phyloP scores from a whole-genome alignment of 1,140 invertebrate species.

The Microplitis demolitor region DNA sequence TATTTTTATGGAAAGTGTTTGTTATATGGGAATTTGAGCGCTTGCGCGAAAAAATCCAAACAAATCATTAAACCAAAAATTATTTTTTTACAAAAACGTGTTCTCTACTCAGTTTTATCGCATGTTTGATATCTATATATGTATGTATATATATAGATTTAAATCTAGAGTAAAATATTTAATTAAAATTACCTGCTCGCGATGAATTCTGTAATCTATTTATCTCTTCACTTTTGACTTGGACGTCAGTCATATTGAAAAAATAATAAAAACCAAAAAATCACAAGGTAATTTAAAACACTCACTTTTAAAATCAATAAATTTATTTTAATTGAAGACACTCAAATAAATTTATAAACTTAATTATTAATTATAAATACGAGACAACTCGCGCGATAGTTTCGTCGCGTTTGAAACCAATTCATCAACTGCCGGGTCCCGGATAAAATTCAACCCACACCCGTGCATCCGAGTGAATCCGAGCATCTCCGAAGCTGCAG shows the following conservation, averaged over 20 bases:
- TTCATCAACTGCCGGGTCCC: conserved; percentile 46
- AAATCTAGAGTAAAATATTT: no score
- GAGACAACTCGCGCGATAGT: conserved; percentile 37
- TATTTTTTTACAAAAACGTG: no score
- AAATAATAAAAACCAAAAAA: background rate
- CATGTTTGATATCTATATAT: no score
- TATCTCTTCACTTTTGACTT: conserved; percentile 46
- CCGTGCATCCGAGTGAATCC: conserved; percentile 27
- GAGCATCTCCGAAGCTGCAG: conserved; percentile 34
- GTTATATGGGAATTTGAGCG: no score
- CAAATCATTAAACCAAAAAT: no score
- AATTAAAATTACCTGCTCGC: conserved; percentile 46
- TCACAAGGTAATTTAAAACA: background rate
- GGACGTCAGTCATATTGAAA: conserved; percentile 61
- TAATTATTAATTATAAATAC: background rate
- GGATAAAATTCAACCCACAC: conserved; percentile 26
- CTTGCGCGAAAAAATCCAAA: no score
- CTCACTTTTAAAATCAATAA: background rate
- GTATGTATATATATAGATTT: no score
- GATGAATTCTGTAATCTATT: conserved; percentile 53
- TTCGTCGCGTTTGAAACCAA: conserved; percentile 52
- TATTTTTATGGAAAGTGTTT: no score
- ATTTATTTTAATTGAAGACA: no score
- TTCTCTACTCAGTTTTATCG: no score
- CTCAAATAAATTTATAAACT: no score